Evolutionary conservation across 2,113 vertebrate genomes (phyloP).

Genomic region (Malurus melanocephalus): DNA sequence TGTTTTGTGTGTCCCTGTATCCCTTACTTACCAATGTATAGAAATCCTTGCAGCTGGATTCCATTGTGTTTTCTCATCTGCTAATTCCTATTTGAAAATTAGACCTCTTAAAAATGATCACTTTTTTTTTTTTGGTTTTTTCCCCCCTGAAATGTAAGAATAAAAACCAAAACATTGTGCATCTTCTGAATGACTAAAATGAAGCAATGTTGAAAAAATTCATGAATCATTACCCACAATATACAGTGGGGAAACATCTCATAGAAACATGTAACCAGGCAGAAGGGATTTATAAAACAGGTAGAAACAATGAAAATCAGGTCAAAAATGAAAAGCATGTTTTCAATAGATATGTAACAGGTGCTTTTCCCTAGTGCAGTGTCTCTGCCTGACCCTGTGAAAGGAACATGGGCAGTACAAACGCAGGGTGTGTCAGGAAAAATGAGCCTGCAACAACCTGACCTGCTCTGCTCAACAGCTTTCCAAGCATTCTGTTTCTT

Average conservation of each 20-base stretch:
- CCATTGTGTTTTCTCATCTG: neutral
- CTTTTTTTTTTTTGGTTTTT: neutral
- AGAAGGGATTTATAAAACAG: neutral
- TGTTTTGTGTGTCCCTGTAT: neutral
- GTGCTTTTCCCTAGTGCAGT: neutral
- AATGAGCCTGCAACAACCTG: neutral
- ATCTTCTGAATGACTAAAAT: neutral
- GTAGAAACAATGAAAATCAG: neutral
- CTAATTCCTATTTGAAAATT: neutral
- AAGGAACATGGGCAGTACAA: neutral
- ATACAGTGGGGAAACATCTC: rapidly evolving
- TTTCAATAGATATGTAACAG: neutral
- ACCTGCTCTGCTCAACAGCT: neutral
- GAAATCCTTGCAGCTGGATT: neutral
- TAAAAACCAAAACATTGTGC: neutral
- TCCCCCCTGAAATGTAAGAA: neutral
- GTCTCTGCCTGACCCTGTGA: neutral
- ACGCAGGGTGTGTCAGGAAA: neutral
- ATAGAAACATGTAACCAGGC: neutral
- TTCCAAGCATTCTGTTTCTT: neutral
- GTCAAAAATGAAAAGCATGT: neutral
- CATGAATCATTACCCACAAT: neutral
- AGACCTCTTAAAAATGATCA: neutral
- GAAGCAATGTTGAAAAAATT: neutral
- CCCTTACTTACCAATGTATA: neutral